These are phyloP conservation scores for Eufriesea mexicana DNA, from an alignment of 1,140 invertebrate genomes.

Conservation along the genomic window DNA sequence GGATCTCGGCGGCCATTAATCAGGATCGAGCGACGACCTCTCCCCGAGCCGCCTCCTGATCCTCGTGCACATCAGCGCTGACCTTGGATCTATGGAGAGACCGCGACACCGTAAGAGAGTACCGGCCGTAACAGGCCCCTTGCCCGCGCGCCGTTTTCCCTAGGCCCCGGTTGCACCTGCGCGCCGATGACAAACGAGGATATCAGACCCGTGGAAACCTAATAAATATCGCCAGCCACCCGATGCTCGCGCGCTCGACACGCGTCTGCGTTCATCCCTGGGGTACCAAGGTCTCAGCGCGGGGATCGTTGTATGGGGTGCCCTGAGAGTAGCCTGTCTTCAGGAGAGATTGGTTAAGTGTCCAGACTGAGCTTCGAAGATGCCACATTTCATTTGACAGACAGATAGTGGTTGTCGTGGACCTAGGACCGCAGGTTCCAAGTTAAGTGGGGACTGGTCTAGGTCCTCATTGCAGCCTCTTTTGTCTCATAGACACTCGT, in stretches of 20 bases:
- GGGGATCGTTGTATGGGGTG: no score
- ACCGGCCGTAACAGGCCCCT: conserved; percentile 15
- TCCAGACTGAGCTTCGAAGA: no score
- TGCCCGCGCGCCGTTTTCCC: conserved; percentile 17
- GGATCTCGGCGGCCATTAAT: conserved; percentile 70
- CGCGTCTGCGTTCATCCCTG: background rate
- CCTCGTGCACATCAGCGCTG: conserved; percentile 44
- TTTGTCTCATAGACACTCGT: no score
- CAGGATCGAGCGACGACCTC: conserved; percentile 70
- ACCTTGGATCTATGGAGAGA: conserved; percentile 63
- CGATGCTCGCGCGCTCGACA: background rate
- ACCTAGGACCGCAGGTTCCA: no score
- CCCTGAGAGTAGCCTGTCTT: no score
- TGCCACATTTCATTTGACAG: no score
- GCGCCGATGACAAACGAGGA: conserved; percentile 59
- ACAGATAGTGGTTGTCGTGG: no score
- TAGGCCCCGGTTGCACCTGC: conserved; percentile 51
- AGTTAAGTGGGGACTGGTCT: no score
- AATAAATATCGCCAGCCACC: conserved; percentile 46
- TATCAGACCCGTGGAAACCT: conserved; percentile 45
- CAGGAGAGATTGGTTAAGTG: no score
- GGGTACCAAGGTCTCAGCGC: no score
- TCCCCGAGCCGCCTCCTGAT: conserved; percentile 48
- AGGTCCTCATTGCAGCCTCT: no score
- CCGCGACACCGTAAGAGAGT: conserved; percentile 44